Conservation (phyloP, 2,113 vertebrate species). For the Canis aureus region DNA sequence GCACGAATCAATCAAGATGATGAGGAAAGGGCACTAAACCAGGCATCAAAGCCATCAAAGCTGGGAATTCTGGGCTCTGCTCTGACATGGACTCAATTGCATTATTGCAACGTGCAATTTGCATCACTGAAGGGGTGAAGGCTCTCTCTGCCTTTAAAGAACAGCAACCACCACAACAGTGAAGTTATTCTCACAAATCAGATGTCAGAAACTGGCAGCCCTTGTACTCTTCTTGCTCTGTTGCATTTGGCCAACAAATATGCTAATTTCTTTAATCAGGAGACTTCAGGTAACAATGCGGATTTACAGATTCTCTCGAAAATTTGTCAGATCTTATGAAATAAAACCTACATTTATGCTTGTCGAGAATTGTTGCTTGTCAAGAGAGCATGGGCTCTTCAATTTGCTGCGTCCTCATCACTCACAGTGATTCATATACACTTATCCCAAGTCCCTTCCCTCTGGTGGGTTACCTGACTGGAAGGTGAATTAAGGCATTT, state of each 20-base stretch:
- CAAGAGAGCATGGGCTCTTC: not conserved
- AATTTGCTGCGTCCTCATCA: not conserved
- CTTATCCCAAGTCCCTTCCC: not conserved
- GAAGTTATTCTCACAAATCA: not conserved
- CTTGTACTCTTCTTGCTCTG: not conserved
- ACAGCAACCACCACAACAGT: not conserved
- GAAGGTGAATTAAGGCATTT: slow-evolving; percentile 36
- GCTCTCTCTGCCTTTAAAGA: not conserved
- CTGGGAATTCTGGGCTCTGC: not conserved
- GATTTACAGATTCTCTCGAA: slow-evolving; percentile 41
- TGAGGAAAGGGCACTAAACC: not conserved
- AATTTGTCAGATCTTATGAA: slow-evolving; percentile 46
- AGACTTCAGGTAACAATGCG: slow-evolving; percentile 30
- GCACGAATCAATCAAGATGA: not conserved
- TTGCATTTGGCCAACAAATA: not conserved
- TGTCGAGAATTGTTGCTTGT: not conserved
- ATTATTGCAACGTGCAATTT: not conserved
- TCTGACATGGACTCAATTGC: not conserved
- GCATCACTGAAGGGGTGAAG: not conserved
- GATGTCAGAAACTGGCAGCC: not conserved
- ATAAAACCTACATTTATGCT: slow-evolving; percentile 21
- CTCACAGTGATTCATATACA: not conserved
- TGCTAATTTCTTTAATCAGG: slow-evolving; percentile 34
- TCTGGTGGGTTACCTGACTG: not conserved
- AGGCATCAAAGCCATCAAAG: not conserved